Evolutionary conservation across 1,140 invertebrate species (phyloP), one percentile per base, ranked within the genome.

Genomic region (Paraescarpia echinospica): DNA sequence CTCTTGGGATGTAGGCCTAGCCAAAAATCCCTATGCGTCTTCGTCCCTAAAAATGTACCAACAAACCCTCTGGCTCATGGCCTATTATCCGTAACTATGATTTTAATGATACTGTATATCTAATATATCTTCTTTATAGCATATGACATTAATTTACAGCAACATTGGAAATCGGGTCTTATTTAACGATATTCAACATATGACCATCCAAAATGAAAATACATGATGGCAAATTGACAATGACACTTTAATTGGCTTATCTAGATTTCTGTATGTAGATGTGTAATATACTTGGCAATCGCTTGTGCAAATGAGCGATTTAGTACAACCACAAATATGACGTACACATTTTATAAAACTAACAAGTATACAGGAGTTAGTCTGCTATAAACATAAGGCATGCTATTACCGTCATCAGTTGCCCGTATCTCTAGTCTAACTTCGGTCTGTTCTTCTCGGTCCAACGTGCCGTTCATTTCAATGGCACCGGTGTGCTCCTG

Each of bases 371-470:
- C 9, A 77, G 2, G 59, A 12, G 27, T 41, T 41, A 41, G 41
- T 41, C 41, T 12, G 41, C 59, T 77, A 77, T 0, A 27, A n/a
- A n/a, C n/a, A 77, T 18, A 77, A 77, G 59, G 22, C 59, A 77
- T 77, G 59, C 22, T 77, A 77, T 77, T 77, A 77, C 59, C 59
- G 27, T 77, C 59, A 27, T 77, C 59, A 27, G 59, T 77, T 31
- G 59, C 59, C 9, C 59, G 59, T 14, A 93, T 91, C 90, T 91
- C 88, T 6, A 93, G n/a, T 33, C 33, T 33, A 33, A 59, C 90
- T 59, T 48, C 35, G 33, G 22, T 22, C n/a, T 51, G 48, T 48
- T 91, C 35, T 91, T 93, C 92, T 33, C 92, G 33, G 48, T 93
- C 89, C 89, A 93, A 91, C 18, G 92, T n/a, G 48, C 31, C 88